Conservation (phyloP, 1,140 invertebrate genomes). For the Listronotus oregonensis region DNA sequence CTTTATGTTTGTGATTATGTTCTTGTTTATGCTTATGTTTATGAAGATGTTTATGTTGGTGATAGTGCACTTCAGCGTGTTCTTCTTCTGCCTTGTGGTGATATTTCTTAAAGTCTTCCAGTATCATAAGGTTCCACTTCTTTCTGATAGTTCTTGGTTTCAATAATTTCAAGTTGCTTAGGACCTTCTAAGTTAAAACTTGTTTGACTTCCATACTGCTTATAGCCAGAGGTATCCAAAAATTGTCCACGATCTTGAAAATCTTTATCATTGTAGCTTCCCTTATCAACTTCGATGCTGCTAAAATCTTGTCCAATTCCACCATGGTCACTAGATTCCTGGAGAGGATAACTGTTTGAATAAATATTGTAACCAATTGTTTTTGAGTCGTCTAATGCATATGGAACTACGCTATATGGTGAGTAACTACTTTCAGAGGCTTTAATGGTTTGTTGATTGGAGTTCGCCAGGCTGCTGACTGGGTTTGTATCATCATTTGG, state of each 20-base stretch:
- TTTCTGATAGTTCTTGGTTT: conserved; percentile 39
- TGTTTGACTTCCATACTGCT: conserved; percentile 41
- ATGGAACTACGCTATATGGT: conserved; percentile 10
- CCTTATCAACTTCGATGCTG: conserved; percentile 13
- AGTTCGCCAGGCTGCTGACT: background rate
- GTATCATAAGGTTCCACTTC: conserved; percentile 33
- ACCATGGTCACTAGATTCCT: background rate
- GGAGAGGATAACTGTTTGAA: background rate
- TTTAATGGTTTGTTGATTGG: background rate
- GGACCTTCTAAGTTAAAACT: conserved; percentile 41
- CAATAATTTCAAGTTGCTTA: conserved; percentile 21
- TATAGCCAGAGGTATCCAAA: conserved; percentile 35
- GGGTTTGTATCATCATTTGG: background rate
- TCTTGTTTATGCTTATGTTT: conserved; percentile 31
- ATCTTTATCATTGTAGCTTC: conserved; percentile 18
- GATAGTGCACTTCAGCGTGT: conserved; percentile 21
- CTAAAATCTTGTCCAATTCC: conserved; percentile 3
- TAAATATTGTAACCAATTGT: background rate
- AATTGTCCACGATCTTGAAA: conserved; percentile 15
- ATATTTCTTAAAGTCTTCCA: conserved; percentile 9
- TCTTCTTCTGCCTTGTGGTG: background rate
- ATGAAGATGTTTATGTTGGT: conserved; percentile 35
- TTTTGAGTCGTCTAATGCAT: conserved; percentile 2
- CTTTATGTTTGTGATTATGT: conserved; percentile 25
- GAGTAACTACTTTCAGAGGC: conserved; percentile 1